Base-by-base conservation (phyloP, 2,113 vertebrate species). In the Leucoraja erinaceus region DNA sequence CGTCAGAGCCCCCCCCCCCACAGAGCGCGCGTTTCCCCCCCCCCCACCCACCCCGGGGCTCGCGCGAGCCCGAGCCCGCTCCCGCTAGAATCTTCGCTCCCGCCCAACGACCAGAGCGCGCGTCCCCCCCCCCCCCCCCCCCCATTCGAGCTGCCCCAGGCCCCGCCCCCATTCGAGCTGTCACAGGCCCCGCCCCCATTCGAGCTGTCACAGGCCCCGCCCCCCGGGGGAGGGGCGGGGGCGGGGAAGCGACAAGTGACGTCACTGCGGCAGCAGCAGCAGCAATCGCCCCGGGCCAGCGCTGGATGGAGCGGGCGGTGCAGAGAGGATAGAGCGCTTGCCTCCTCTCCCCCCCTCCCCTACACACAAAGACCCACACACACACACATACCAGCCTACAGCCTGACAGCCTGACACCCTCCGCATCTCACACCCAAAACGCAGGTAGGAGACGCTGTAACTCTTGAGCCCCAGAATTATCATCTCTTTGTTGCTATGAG, bases 241-340 rank as follows among this genome's bases (percentile, higher is more conserved):
- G 68, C 68, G 11, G 11, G 68, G 0, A 11, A 18, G 18, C 11
- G 28, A 11, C 11, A 12, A 22, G 4, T 63, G 83, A 88, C 83
- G 83, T 88, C 83, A 88, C 18, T 63, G 83, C 59, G 59, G 83
- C 81, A 86, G 56, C 47, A 83, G 78, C 81, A 83, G 22, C 54
- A 66, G 63, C 63, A 66, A 66, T 8, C 12, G 63, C 70, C 70
- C 70, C 4, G 70, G 70, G 83, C 59, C 0, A 18, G 59, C 28
- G 59, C 59, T 88, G 14, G 12, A 66, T 63, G 59, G n/a, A 31
- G 59, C 83, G 83, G 63, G 83, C 7, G 83, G 25, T 78, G 76
- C 4, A 78, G 31, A 47, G 5, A 33, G 14, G 77, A 38, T 11
- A 77, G 76, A 78, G 76, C 14, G 76, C 4, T 6, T 20, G 33